Evolutionary conservation across 2,113 vertebrate genomes (phyloP), one percentile per base, ranked within the genome.

Genomic region (Sphyrna mokarran): DNA sequence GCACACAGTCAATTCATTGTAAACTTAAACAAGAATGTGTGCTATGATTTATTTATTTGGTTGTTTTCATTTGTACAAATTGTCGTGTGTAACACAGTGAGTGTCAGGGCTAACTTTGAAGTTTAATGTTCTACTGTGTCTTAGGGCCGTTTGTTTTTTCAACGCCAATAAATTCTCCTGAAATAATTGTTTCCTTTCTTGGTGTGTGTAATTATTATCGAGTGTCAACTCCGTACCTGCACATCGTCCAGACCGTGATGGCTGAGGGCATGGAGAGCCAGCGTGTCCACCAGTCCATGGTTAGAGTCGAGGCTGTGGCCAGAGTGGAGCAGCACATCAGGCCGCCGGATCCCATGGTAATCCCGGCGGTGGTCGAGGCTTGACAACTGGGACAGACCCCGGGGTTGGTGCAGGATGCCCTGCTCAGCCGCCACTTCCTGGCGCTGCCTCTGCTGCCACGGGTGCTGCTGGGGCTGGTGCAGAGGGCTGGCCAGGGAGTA

Each of bases 201-300:
- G 33, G 2, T 22, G 14, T 37, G 29, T 72, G 0, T 26, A 29
- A 83, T 40, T 20, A 18, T 40, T 83, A 22, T 83, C 16, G 20
- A 83, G 37, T 43, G 37, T 83, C 37, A 18, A 83, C 13, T 83
- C 61, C 61, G 61, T 93, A 93, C 89, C 89, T 93, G 89, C 98
- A 96, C 90, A 54, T 96, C 95, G 10, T 96, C 95, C 40, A 96
- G 29, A 23, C 72, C 85, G 63, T 94, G 95, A 11, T 96, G 95
- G 9, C 29, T 94, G 70, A 96, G 95, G 54, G 86, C 90, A 66
- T 87, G 85, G 68, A 96, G 85, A 78, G 95, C 90, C 5, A 96
- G 90, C 4, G 85, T 72, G 86, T 96, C 95, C 23, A 68, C 90
- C 68, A 96, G 95, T 66, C 94, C 94, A 54, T 95, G 94, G 80